phyloP scores from a whole-genome alignment of 2,797 vertebrate genomes.

The Bucorvus abyssinicus region DNA sequence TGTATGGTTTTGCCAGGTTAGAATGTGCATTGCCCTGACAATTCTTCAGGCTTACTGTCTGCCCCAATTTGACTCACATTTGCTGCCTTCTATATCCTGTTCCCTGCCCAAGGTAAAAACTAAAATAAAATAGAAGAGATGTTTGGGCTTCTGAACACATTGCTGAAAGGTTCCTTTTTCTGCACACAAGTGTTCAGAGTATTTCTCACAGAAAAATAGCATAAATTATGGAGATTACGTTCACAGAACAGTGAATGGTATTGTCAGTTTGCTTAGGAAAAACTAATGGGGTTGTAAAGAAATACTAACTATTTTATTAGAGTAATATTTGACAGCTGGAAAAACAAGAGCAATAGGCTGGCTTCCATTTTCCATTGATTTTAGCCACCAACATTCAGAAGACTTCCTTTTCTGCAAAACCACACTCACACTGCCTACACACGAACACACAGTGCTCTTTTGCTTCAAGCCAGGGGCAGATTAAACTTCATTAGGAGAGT shows the following conservation, averaged over 20 bases:
- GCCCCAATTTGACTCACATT: neutral
- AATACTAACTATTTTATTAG: slow-evolving; percentile 70
- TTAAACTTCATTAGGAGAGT: slow-evolving; percentile 53
- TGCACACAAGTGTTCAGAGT: neutral
- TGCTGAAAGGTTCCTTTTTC: slow-evolving; percentile 53
- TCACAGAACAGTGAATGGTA: slow-evolving; percentile 53
- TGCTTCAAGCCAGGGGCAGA: slow-evolving; percentile 57
- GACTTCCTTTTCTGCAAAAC: slow-evolving; percentile 61
- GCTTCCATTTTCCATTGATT: slow-evolving; percentile 69
- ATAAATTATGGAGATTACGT: slow-evolving; percentile 46
- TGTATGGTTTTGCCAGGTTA: neutral
- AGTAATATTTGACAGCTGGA: slow-evolving; percentile 75
- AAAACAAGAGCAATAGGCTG: slow-evolving; percentile 69
- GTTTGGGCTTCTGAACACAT: neutral
- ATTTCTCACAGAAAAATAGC: slow-evolving; percentile 49
- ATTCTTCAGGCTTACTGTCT: slow-evolving; percentile 11
- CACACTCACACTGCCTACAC: slow-evolving; percentile 51
- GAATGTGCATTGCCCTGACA: neutral
- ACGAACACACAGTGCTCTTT: slow-evolving; percentile 4
- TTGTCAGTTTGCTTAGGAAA: slow-evolving; percentile 69
- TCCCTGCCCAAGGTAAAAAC: neutral
- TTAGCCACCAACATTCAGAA: slow-evolving; percentile 55
- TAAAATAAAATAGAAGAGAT: slow-evolving; percentile 26
- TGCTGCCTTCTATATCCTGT: neutral
- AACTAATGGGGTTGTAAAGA: slow-evolving; percentile 69